A percentile compares a stretch with the other conserved stretches of the same genome.
Evolutionary conservation across 2,797 vertebrate genomes (phyloP).

Genomic region (Microchirus variegatus): DNA sequence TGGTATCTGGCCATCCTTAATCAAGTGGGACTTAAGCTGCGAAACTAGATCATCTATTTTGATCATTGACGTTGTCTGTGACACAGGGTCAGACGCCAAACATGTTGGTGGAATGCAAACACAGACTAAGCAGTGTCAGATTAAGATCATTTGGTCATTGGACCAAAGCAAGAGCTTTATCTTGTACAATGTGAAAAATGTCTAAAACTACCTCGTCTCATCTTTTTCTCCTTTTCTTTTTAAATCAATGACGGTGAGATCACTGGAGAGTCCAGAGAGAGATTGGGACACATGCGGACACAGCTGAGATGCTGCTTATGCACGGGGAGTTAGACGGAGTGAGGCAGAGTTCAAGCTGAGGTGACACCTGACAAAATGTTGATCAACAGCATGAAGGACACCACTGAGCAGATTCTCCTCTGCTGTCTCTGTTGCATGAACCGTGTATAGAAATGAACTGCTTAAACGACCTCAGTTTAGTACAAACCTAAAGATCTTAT

Average conservation of each 20-base stretch:
- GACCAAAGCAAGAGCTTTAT: slow-evolving; percentile 5
- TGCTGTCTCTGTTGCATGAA: not conserved
- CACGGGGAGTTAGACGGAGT: slow-evolving; percentile 41
- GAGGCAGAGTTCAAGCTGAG: slow-evolving; percentile 59
- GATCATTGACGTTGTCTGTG: not conserved
- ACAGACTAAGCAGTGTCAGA: slow-evolving; percentile 8
- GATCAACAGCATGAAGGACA: slow-evolving; percentile 14
- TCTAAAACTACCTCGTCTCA: slow-evolving; percentile 7
- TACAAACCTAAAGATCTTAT: too few relatives aligned
- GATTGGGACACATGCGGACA: slow-evolving; percentile 10
- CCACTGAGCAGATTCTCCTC: slow-evolving; percentile 1
- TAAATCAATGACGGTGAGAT: slow-evolving; percentile 4
- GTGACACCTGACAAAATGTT: slow-evolving; percentile 60
- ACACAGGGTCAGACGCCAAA: slow-evolving; percentile 12
- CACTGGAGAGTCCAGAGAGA: slow-evolving; percentile 6
- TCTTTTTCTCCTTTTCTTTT: not conserved
- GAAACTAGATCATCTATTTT: not conserved
- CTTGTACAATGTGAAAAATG: slow-evolving; percentile 9
- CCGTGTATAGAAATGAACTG: not conserved
- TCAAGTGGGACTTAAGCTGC: not conserved
- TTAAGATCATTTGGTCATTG: slow-evolving; percentile 4
- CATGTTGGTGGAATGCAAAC: not conserved
- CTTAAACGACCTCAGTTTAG: too few relatives aligned
- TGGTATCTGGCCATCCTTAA: too few relatives aligned
- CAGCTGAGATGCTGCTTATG: slow-evolving; percentile 31